Percentiles rank a stretch among this genome's conserved stretches.
Evolutionary conservation across 2,113 vertebrate species (phyloP).

Genomic region (Eurystomus gularis): DNA sequence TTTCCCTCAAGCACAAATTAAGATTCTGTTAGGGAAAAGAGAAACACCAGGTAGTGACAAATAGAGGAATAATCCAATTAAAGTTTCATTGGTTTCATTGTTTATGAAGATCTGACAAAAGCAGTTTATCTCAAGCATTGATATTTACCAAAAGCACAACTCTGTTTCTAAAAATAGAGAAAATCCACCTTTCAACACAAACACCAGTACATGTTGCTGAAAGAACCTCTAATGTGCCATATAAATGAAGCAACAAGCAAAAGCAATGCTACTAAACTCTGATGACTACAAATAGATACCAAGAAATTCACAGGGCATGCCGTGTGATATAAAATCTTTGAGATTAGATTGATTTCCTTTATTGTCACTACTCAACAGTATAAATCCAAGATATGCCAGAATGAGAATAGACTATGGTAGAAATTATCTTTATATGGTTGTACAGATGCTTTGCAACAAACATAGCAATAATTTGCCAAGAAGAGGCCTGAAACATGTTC

Average conservation of each 20-base stretch:
- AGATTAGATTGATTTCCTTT: background rate
- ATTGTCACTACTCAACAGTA: background rate
- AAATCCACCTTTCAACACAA: background rate
- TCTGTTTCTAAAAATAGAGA: background rate
- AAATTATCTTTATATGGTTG: background rate
- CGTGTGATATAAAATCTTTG: background rate
- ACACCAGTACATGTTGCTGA: background rate
- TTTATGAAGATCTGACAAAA: constrained; percentile 18
- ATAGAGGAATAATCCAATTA: constrained; percentile 1
- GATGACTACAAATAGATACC: background rate
- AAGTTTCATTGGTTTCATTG: background rate
- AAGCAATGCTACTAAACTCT: background rate
- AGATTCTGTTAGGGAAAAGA: constrained; percentile 20
- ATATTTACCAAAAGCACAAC: constrained; percentile 10
- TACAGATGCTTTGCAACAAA: background rate
- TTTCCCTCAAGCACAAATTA: constrained; percentile 25
- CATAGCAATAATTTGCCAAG: background rate
- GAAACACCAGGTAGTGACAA: constrained; percentile 22
- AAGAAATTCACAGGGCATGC: background rate
- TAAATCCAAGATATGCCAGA: background rate
- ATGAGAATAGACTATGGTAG: background rate
- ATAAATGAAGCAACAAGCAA: background rate
- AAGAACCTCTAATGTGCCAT: background rate
- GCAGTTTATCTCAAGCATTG: background rate
- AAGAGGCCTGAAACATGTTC: background rate